Evolutionary conservation across 2,797 vertebrate species (phyloP).

Genomic region (Oreochromis grahami): DNA sequence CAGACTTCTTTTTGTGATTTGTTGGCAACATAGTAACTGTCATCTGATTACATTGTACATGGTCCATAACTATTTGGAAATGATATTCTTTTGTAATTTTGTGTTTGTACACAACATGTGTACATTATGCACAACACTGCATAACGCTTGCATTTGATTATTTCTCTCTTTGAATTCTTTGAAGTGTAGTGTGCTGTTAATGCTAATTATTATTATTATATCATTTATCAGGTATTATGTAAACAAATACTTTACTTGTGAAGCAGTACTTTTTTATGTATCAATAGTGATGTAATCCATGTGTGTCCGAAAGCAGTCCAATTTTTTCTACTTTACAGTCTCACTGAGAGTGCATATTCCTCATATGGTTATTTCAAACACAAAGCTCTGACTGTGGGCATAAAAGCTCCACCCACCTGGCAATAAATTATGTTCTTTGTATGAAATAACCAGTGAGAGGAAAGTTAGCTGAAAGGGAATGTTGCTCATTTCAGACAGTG

Average conservation of each 20-base stretch:
- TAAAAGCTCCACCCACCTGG: neutral
- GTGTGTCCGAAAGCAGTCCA: neutral
- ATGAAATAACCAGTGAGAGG: neutral
- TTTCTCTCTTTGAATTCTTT: neutral
- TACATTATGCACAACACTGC: neutral
- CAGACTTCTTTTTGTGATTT: neutral
- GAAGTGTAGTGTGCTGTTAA: neutral
- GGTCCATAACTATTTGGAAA: neutral
- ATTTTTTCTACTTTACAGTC: neutral
- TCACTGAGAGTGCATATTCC: neutral
- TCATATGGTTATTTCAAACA: accelerated
- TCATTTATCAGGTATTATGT: neutral
- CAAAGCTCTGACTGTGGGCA: neutral
- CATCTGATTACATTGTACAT: neutral
- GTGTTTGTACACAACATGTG: neutral
- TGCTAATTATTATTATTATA: neutral
- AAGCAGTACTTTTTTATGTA: neutral
- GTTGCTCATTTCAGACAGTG: neutral
- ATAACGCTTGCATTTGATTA: no score
- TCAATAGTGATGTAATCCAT: neutral
- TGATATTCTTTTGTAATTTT: neutral
- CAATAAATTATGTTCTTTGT: neutral
- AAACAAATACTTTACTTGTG: neutral
- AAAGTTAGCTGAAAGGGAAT: neutral
- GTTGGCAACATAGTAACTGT: neutral